Conservation (phyloP, 2,888 invertebrate genomes). For the Agriopis aurantiaria region DNA sequence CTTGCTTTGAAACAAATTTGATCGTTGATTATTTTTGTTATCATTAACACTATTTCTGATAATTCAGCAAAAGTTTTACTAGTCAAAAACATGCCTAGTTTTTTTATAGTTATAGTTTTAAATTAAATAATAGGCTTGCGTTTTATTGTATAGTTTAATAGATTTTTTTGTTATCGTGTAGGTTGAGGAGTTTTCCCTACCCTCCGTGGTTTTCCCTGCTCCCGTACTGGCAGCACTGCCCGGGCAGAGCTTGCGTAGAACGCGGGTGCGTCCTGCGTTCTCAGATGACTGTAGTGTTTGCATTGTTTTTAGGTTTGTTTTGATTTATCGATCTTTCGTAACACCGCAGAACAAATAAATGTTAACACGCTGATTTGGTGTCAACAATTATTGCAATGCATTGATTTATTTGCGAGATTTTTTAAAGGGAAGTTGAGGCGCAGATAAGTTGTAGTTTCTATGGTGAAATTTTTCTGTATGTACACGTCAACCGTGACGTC, state of each 20-base stretch:
- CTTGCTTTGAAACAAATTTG: too few species aligned
- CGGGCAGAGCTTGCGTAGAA: conserved; percentile 57
- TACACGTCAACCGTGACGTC: conserved; percentile 6
- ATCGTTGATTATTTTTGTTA: too few species aligned
- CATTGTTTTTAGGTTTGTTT: conserved; percentile 38
- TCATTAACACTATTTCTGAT: background rate
- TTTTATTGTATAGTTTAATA: too few species aligned
- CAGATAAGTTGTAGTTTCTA: background rate
- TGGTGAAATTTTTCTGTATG: background rate
- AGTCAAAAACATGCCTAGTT: background rate
- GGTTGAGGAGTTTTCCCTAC: conserved; percentile 1
- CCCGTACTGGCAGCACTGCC: conserved; percentile 54
- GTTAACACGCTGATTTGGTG: background rate
- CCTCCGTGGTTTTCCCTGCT: background rate
- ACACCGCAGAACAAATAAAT: background rate
- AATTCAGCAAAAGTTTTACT: background rate
- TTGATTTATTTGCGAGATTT: background rate
- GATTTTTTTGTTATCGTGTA: background rate
- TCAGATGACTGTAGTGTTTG: conserved; percentile 27
- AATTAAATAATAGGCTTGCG: too few species aligned
- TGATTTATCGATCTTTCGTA: conserved; percentile 34
- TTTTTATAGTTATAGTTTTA: too few species aligned
- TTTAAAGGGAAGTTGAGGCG: background rate
- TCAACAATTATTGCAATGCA: background rate
- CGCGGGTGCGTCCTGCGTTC: conserved; percentile 41